A percentile compares a stretch with the other conserved stretches of the same genome.
Conservation (phyloP, 2,888 invertebrate species). For the Meteorus cinctellus region DNA sequence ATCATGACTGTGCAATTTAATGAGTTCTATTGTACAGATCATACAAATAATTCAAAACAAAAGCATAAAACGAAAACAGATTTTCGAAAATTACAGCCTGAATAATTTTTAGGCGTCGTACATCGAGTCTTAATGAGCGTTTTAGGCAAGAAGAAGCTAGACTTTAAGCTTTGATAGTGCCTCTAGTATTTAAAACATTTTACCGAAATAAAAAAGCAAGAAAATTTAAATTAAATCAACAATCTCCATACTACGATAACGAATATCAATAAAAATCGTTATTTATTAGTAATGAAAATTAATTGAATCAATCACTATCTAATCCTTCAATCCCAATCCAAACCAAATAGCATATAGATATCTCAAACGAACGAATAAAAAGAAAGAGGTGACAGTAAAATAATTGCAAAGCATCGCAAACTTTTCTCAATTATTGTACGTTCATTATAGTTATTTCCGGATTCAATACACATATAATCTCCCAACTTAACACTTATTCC, state of each 20-base stretch:
- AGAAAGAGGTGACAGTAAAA: background rate
- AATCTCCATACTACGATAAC: constrained; percentile 25
- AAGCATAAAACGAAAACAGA: background rate
- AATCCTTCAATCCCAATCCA: constrained; percentile 16
- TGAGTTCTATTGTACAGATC: background rate
- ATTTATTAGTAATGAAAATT: constrained; percentile 57
- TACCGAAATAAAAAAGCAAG: constrained; percentile 21
- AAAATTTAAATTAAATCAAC: constrained; percentile 1
- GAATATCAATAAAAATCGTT: constrained; percentile 59
- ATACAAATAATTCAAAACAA: background rate
- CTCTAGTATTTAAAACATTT: constrained; percentile 61
- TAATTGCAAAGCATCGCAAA: background rate
- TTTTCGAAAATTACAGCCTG: background rate
- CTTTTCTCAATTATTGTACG: background rate
- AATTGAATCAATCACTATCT: background rate
- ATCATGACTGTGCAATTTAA: background rate
- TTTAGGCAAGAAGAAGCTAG: constrained; percentile 57
- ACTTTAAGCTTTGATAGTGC: constrained; percentile 70
- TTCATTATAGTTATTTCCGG: background rate
- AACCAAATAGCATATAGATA: background rate
- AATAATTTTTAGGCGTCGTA: constrained; percentile 49
- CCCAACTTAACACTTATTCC: background rate
- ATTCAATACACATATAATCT: background rate
- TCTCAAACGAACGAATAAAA: background rate
- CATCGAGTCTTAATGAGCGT: constrained; percentile 55